Base-by-base conservation (phyloP, 1,140 invertebrate genomes). In the Brachystomella parvula region DNA sequence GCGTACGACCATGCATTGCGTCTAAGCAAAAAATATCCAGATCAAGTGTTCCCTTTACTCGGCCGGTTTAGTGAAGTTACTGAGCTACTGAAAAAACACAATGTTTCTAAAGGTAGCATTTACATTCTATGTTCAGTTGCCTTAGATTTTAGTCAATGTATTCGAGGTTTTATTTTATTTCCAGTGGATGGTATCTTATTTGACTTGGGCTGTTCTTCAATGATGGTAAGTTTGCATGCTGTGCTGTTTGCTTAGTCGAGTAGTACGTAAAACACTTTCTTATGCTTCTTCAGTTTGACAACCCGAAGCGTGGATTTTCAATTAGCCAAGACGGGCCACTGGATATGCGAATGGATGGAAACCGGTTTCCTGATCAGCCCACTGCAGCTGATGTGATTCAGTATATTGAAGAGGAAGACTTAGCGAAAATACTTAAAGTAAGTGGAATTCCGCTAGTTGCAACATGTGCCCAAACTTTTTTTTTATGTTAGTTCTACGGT, bases 261-360 rank as follows among this genome's bases (percentile, higher is more conserved):
- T n/a, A 39, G 35, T 39, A 39, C 35, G 6, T 9, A 39, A 39
- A 39, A 6, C 35, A 39, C 6, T 9, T 39, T 39, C 19, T 39
- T 9, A 39, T 39, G 35, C 6, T 39, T 39, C 19, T 53, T 17
- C 95, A 98, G 79, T 87, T 95, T 76, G 88, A 96, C 75, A 81
- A 82, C 73, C 79, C 84, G 1, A 79, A 83, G 21, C 82, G 95
- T 76, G 95, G 95, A 3, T 98, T 98, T 79, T 85, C 89, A 17
- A 72, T 96, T 0, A 87, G 84, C 56, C 83, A 84, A 75, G 83
- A 95, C 82, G 92, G 91, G 0, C 89, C 88, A 9, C 81, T 98
- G 57, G 95, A 97, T 76, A 97, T 98, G 94, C 82, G 94, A 76
- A 98, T 98, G 94, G 90, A 95, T 81, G 84, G 86, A 1, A 78